Evolutionary conservation across 2,797 vertebrate genomes (phyloP), one percentile per base, ranked within the genome.

Genomic region (Euphonia xanthogaster): DNA sequence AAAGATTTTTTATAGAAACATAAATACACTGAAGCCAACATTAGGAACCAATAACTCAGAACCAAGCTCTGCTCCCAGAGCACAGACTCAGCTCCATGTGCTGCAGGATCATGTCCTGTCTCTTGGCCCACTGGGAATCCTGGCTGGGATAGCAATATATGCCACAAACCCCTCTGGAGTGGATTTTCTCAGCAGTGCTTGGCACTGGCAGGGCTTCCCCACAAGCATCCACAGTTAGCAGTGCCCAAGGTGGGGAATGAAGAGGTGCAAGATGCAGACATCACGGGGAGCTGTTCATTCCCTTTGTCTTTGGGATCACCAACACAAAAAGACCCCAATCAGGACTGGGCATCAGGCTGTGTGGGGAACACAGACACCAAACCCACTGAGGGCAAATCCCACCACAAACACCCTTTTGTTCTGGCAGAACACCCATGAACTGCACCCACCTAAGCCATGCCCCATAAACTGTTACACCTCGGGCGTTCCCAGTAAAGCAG

Each of bases 81-180:
- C 37, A 44, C 24, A 31, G 58, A 18, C 22, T 19, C 31, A 66
- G 37, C 37, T 66, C 71, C 53, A 6, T 2, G 45, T 37, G 81
- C 37, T 75, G 62, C 28, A 67, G 71, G 71, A 44, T 16, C 2
- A 0, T 0, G 1, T 68, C 40, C 37, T 4, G 4, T 7, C 61
- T 18, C 17, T 2, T 1, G 25, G 25, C 57, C 28, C 16, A 0
- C 30, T 14, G 24, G 54, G 23, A 78, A 44, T 33, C 22, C 24
- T 3, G 71, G 55, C 15, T 27, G 39, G 66, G 22, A 9, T 3
- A 16, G 10, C 45, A 27, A 1, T 3, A 2, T 0, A 4, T 47
- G 19, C 28, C 58, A 23, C 68, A 24, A 39, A 31, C 2, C 1
- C 11, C 54, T 66, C 22, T 2, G 47, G 6, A 22, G 2, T 2